phyloP scores from a whole-genome alignment of 2,888 invertebrate species.

The Andrena marginata region DNA sequence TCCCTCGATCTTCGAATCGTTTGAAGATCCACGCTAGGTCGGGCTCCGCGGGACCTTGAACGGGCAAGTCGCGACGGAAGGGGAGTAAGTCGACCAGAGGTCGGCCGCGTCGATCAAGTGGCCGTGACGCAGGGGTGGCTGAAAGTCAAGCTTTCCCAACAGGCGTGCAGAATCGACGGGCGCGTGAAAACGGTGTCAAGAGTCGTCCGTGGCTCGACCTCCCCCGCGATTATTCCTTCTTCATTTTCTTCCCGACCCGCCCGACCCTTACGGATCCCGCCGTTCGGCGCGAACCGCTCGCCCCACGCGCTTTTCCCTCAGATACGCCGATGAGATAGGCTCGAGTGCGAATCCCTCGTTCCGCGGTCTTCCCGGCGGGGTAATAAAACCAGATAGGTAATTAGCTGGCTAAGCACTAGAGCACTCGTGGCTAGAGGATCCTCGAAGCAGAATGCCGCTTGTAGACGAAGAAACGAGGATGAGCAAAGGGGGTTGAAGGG shows the following conservation, averaged over 20 bases:
- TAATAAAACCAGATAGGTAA: slow-evolving; percentile 62
- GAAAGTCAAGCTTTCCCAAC: slow-evolving; percentile 48
- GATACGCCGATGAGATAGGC: slow-evolving; percentile 37
- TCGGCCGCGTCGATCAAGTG: slow-evolving; percentile 31
- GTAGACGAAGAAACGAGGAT: slow-evolving; percentile 38
- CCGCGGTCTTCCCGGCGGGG: neutral
- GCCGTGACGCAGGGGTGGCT: slow-evolving; percentile 32
- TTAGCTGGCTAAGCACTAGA: slow-evolving; percentile 72
- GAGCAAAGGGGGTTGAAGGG: neutral
- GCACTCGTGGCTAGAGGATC: slow-evolving; percentile 42
- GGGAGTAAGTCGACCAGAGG: slow-evolving; percentile 13
- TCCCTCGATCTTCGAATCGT: neutral
- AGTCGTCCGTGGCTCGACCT: slow-evolving; percentile 34
- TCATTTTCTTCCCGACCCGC: neutral
- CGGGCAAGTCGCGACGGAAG: neutral
- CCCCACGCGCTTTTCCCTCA: slow-evolving; percentile 10
- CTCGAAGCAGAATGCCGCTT: slow-evolving; percentile 55
- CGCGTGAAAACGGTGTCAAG: slow-evolving; percentile 50
- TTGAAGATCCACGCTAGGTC: neutral
- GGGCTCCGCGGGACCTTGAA: slow-evolving; percentile 11
- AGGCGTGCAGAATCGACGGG: slow-evolving; percentile 6
- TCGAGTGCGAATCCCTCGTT: neutral
- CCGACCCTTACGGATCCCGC: neutral
- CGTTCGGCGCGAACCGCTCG: slow-evolving; percentile 3
- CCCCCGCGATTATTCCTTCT: slow-evolving; percentile 2